phyloP scores from a whole-genome alignment of 1,140 invertebrate species.

The Drosophila burlai region DNA sequence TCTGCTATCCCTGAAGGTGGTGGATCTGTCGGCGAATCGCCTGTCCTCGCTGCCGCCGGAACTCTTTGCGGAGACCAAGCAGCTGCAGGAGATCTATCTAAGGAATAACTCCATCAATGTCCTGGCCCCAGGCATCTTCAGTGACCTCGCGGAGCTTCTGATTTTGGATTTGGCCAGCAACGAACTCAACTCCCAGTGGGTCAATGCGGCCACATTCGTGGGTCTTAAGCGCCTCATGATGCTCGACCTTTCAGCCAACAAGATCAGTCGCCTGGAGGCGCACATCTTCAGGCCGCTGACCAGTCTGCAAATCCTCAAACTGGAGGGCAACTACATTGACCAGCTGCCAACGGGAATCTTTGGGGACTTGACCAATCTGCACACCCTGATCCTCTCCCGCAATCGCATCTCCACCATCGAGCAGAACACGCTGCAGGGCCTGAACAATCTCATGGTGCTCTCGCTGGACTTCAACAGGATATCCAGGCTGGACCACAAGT shows the following conservation, averaged over 20 bases:
- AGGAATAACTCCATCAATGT: slow-evolving; percentile 95
- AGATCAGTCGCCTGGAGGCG: slow-evolving; percentile 91
- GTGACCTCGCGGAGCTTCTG: slow-evolving; percentile 91
- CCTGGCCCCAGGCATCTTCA: slow-evolving; percentile 93
- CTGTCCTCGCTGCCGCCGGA: slow-evolving; percentile 93
- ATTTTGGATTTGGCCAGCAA: slow-evolving; percentile 94
- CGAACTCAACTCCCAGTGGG: slow-evolving; percentile 94
- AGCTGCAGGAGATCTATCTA: slow-evolving; percentile 93
- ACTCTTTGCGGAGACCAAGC: slow-evolving; percentile 92
- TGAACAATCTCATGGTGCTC: slow-evolving; percentile 91
- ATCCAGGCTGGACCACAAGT: slow-evolving; percentile 90
- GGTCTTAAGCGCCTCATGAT: slow-evolving; percentile 92
- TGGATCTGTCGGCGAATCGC: slow-evolving; percentile 93
- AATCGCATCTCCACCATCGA: slow-evolving; percentile 93
- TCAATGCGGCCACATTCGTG: slow-evolving; percentile 93
- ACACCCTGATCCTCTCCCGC: slow-evolving; percentile 93
- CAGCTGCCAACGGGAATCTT: slow-evolving; percentile 93
- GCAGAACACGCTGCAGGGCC: slow-evolving; percentile 91
- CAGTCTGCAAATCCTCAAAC: slow-evolving; percentile 92
- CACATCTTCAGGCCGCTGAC: slow-evolving; percentile 92
- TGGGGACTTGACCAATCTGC: slow-evolving; percentile 91
- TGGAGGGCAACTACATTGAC: slow-evolving; percentile 94
- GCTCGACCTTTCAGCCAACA: slow-evolving; percentile 93
- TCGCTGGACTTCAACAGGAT: slow-evolving; percentile 94
- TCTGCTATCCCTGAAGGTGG: slow-evolving; percentile 90